Conservation (phyloP, 2,113 vertebrate genomes). For the Ellobius talpinus region DNA sequence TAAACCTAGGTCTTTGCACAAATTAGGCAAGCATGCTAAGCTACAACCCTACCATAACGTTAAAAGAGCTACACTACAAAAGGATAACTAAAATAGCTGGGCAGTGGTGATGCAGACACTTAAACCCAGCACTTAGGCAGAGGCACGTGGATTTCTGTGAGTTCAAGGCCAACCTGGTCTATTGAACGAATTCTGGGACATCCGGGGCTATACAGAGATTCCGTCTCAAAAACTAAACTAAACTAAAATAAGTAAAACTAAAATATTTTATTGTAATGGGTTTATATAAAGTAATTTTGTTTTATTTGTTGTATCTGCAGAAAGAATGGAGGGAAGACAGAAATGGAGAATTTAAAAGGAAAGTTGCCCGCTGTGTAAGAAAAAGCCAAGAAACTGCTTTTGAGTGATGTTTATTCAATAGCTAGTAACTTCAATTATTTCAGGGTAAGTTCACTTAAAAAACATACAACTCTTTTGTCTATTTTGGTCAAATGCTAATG, state of each 20-base stretch:
- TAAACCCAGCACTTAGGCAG: neutral
- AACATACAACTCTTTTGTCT: neutral
- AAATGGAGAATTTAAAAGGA: constrained; percentile 99
- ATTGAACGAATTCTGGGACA: neutral
- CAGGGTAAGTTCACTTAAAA: constrained; percentile 91
- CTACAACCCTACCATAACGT: neutral
- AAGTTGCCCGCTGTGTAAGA: constrained; percentile 99
- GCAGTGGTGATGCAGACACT: neutral
- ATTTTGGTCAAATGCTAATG: neutral
- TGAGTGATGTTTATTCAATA: constrained; percentile 95
- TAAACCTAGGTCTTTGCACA: neutral
- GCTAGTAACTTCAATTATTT: constrained; percentile 96
- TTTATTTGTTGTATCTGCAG: constrained; percentile 85
- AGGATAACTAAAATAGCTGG: constrained; percentile 31
- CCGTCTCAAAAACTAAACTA: neutral
- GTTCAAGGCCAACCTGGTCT: neutral
- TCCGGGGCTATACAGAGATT: neutral
- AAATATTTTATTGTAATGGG: constrained; percentile 30
- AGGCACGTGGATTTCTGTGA: neutral
- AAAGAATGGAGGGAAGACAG: constrained; percentile 99
- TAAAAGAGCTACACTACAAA: neutral
- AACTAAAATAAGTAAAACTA: neutral
- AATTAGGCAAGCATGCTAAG: neutral
- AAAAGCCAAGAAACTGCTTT: constrained; percentile 99
- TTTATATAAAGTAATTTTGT: constrained; percentile 54